Evolutionary conservation across 2,888 invertebrate species (phyloP), one percentile per base, ranked within the genome.

Genomic region (Caprella mutica): DNA sequence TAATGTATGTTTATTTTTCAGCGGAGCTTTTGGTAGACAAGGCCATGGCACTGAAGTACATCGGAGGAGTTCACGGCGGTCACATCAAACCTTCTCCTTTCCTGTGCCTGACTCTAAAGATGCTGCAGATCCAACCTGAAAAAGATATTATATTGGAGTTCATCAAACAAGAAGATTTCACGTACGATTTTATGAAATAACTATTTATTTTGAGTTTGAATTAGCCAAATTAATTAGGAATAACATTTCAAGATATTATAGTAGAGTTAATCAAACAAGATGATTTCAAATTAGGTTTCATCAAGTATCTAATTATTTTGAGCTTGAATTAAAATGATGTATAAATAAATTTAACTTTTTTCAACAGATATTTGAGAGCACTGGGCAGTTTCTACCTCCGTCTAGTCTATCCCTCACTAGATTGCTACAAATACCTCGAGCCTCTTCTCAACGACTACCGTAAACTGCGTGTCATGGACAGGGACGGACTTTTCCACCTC

Each of bases 121-220:
- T 97, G 93, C 77, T 97, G 24, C 98, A 98, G 78, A 97, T 98
- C 69, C 98, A 98, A 74, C 98, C 98, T 14, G 97, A 98, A 72
- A 98, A 98, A 72, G 98, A 98, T 69, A 98, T 99, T 68, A 87
- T 98, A 3, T 90, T 98, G 0, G 98, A 99, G 71, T 98, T 98
- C 71, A 97, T 99, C 60, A 91, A 93, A 72, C 97, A 98, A 71
- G 96, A 97, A 72, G 96, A 98, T 71, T 98, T 94, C 71, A 98
- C 98, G 76, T 78, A 67, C 68, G 72, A 68, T 14, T 5, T 6
- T 30, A 3, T n/a, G n/a, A n/a, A n/a, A n/a, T n/a, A n/a, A n/a
- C n/a, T n/a, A n/a, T n/a, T n/a, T n/a, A n/a, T n/a, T n/a, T n/a
- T n/a, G n/a, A n/a, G n/a, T n/a, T n/a, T n/a, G n/a, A n/a, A n/a